A percentile compares a stretch with the other conserved stretches of the same genome.
phyloP scores from a whole-genome alignment of 1,140 invertebrate genomes.

The Drosophila triauraria region DNA sequence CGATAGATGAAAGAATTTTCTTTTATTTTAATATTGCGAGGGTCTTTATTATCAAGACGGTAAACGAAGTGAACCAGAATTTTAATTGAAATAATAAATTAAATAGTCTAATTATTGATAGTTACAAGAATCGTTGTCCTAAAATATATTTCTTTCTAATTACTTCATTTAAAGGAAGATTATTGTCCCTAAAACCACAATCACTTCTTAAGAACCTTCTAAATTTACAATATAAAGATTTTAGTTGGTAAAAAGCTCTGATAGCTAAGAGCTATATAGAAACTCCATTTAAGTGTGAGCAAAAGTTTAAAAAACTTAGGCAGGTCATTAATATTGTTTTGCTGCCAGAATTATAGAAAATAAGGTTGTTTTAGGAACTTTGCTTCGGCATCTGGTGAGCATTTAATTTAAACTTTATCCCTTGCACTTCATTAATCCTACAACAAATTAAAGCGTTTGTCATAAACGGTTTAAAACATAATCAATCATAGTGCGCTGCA shows the following conservation, averaged over 20 bases:
- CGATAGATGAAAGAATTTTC: background rate
- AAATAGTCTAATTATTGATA: too few species aligned
- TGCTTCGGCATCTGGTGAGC: constrained; percentile 31
- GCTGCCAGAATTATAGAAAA: background rate
- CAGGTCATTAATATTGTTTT: constrained; percentile 32
- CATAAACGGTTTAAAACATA: constrained; percentile 72
- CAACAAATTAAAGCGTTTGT: constrained; percentile 76
- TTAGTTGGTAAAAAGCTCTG: background rate
- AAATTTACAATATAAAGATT: background rate
- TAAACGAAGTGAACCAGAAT: background rate
- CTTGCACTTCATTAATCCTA: constrained; percentile 68
- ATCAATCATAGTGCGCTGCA: constrained; percentile 68
- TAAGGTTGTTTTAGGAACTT: background rate
- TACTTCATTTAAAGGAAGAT: too few species aligned
- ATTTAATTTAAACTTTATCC: constrained; percentile 42
- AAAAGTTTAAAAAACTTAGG: background rate
- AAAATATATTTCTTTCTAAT: too few species aligned
- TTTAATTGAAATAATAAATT: background rate
- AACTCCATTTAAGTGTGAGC: background rate
- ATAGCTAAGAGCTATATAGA: background rate
- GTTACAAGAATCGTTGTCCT: too few species aligned
- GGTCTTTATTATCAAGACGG: background rate
- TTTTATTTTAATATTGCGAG: constrained; percentile 2
- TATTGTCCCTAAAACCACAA: too few species aligned
- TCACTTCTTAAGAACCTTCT: too few species aligned